Base-by-base conservation (phyloP, 1,140 invertebrate species). In the Cherax destructor region DNA sequence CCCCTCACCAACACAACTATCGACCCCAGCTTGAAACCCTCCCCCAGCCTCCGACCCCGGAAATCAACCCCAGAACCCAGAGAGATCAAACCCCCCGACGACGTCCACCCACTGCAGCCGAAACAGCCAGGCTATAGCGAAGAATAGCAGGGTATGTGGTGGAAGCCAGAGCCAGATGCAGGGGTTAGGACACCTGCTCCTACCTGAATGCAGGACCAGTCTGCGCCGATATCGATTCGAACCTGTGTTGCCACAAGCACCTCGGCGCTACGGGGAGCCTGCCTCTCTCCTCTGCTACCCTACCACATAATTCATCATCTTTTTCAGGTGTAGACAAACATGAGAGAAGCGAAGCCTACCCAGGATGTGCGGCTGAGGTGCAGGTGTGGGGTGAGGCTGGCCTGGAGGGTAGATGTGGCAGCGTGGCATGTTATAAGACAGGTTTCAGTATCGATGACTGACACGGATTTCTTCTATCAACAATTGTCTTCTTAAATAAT, bases 401-500 rank as follows among this genome's bases (percentile, higher is more conserved):
- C 0, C 47, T 11, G 10, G 3, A 24, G 59, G n/a, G 76, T 16
- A 13, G 59, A 88, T n/a, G 77, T 81, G 88, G 88, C 88, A 77
- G 3, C 50, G 24, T 18, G 30, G 88, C 88, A 81, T 80, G 84
- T 90, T 90, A 90, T 76, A 69, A 84, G 81, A 83, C 65, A 50
- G 52, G 88, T 90, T 90, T 77, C 88, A 80, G 84, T 90, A 90
- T 90, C 84, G 88, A 90, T 90, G 88, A 90, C 72, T 83, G 50
- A 50, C 81, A 59, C 50, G 88, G 88, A 90, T 90, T 84, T 90
- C 69, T 80, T 77, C 30, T 83, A 90, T 74, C 24, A 90, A 50
- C 88, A 84, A 90, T 90, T 90, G 88, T 90, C 88, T 90, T 80
- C 88, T 90, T 72, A 84, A 90, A 90, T 90, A 84, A 90, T 81